Percentiles rank a stretch among this genome's conserved stretches.
phyloP scores from a whole-genome alignment of 2,113 vertebrate species.

The Mus spicilegus region DNA sequence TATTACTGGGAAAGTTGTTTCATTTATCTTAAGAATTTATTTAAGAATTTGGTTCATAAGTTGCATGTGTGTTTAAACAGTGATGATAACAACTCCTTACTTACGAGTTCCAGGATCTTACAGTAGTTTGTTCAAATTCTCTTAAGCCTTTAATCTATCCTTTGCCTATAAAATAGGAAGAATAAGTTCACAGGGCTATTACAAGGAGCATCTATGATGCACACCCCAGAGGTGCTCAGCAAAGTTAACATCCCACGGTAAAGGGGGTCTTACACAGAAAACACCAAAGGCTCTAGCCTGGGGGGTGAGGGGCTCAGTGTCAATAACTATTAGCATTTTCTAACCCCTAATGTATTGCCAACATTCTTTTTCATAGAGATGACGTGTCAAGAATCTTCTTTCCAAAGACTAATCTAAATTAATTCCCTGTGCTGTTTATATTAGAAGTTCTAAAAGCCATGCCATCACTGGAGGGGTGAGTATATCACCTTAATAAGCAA shows the following conservation, averaged over 20 bases:
- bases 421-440: background rate
- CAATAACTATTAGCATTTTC: slow-evolving; percentile 19
- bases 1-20: background rate
- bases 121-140: background rate
- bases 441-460: background rate
- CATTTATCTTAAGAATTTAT: slow-evolving; percentile 14
- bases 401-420: background rate
- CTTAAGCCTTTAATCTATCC: slow-evolving; percentile 11
- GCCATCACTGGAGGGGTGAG: background rate
- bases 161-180: background rate
- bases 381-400: background rate
- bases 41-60: background rate
- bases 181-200: background rate
- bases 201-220: background rate
- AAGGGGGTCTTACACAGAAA: background rate
- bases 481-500: background rate
- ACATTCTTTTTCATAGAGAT: slow-evolving; percentile 31
- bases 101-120: slow-evolving; percentile 3
- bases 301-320: background rate
- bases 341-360: background rate
- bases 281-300: background rate
- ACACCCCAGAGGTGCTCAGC: background rate
- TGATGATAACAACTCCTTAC: background rate
- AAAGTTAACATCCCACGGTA: background rate
- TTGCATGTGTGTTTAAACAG: slow-evolving; percentile 20